Evolutionary conservation across 2,797 vertebrate species (phyloP).

Genomic region (Taeniopygia guttata): DNA sequence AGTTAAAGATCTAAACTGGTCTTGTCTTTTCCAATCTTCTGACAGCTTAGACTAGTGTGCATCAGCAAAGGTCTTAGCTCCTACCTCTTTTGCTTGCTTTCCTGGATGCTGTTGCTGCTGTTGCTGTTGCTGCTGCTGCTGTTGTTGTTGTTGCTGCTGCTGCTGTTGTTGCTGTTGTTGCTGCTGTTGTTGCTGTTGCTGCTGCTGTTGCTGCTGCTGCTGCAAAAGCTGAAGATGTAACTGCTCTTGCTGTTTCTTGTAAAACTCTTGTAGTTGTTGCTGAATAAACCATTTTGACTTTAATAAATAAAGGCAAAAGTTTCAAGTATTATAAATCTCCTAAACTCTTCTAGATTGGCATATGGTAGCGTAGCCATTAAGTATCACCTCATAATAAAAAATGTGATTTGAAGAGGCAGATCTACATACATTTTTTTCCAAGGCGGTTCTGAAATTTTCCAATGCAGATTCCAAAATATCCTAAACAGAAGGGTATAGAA

Average conservation of each 20-base stretch:
- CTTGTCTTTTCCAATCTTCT: not conserved
- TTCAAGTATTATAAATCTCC: constrained; percentile 79
- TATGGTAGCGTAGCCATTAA: constrained; percentile 71
- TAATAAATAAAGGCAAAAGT: constrained; percentile 86
- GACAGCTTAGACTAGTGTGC: not conserved
- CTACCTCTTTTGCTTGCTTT: constrained; percentile 95
- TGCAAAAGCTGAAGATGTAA: constrained; percentile 99
- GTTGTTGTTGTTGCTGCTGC: constrained; percentile 71
- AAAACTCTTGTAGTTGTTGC: constrained; percentile 99
- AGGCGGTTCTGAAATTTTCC: constrained; percentile 71
- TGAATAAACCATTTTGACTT: constrained; percentile 88
- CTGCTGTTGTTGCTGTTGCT: constrained; percentile 68
- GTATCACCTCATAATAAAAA: constrained; percentile 67
- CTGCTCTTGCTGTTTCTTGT: constrained; percentile 99
- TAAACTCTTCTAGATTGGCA: constrained; percentile 79
- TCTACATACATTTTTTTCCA: constrained; percentile 65
- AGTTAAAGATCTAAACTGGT: constrained; percentile 1
- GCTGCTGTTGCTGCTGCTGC: constrained; percentile 94
- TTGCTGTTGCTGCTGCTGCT: constrained; percentile 65
- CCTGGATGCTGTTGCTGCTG: constrained; percentile 75
- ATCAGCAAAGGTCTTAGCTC: constrained; percentile 10
- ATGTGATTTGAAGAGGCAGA: constrained; percentile 65
- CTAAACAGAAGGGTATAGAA: constrained; percentile 68
- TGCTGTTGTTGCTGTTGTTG: constrained; percentile 74
- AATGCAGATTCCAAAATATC: constrained; percentile 71